phyloP scores from a whole-genome alignment of 2,888 invertebrate genomes.

The Biston stratarius region DNA sequence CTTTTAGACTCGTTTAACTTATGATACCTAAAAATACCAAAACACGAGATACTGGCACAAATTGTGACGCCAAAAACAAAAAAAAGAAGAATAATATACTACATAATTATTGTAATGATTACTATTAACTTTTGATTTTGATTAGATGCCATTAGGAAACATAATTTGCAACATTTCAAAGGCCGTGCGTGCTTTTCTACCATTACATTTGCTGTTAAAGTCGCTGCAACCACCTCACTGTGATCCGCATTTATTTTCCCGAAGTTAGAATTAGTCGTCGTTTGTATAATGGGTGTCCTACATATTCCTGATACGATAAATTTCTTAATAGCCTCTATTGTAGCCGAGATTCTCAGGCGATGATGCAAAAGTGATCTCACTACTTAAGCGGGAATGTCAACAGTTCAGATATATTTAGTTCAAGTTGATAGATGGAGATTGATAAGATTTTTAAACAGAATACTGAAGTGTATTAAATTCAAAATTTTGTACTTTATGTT shows the following conservation, averaged over 20 bases:
- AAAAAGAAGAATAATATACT: too few species aligned
- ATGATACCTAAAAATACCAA: too few species aligned
- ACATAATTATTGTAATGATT: not conserved
- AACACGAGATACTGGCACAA: too few species aligned
- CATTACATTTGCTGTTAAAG: conserved; percentile 27
- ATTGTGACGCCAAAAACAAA: too few species aligned
- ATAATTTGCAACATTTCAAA: conserved; percentile 3
- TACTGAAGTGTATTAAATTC: conserved; percentile 7
- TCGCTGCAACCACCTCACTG: not conserved
- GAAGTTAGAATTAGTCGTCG: conserved; percentile 72
- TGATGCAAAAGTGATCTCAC: conserved; percentile 81
- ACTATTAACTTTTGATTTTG: conserved; percentile 11
- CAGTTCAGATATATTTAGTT: conserved; percentile 45
- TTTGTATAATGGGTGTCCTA: conserved; percentile 78
- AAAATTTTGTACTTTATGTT: too few species aligned
- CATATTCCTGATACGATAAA: conserved; percentile 78
- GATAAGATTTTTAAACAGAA: conserved; percentile 29
- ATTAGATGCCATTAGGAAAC: conserved; percentile 19
- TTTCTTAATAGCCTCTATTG: conserved; percentile 79
- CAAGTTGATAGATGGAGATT: conserved; percentile 23
- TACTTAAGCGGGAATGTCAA: conserved; percentile 63
- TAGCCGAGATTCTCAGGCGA: conserved; percentile 75
- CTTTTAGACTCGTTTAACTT: too few species aligned
- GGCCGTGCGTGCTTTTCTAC: conserved; percentile 16
- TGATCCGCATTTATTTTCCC: conserved; percentile 38